Conservation (phyloP, 2,888 invertebrate species). For the Napeogenes sylphis region DNA sequence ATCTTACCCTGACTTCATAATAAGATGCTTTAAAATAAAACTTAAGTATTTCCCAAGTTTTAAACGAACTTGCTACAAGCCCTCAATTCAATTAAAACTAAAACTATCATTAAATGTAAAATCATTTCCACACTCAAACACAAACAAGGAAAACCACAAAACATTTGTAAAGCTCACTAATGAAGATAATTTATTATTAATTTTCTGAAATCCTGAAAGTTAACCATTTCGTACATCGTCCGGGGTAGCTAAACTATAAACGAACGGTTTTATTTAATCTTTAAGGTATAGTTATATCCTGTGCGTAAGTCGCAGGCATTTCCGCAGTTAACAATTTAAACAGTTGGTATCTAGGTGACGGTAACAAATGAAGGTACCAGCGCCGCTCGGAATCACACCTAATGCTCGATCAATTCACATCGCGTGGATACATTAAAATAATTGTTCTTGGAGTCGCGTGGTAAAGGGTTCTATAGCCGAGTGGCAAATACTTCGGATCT, state of each 20-base stretch:
- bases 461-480: slow-evolving; percentile 8
- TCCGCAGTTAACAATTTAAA: slow-evolving; percentile 43
- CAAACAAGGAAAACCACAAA: slow-evolving; percentile 54
- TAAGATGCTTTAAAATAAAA: slow-evolving; percentile 1
- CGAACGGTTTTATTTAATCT: not conserved
- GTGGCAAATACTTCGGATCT: not conserved
- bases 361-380: slow-evolving; percentile 56
- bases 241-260: no score
- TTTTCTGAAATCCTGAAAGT: slow-evolving; percentile 10
- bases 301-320: no score
- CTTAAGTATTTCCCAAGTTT: not conserved
- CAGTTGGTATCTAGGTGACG: slow-evolving; percentile 48
- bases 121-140: slow-evolving; percentile 49
- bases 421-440: slow-evolving; percentile 72
- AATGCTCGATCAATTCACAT: slow-evolving; percentile 66
- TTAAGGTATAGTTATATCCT: not conserved
- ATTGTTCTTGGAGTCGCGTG: slow-evolving; percentile 47
- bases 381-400: slow-evolving; percentile 53
- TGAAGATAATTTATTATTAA: slow-evolving; percentile 62
- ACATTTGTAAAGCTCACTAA: slow-evolving; percentile 58
- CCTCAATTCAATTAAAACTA: slow-evolving; percentile 42
- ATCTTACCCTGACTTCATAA: not conserved
- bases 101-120: slow-evolving; percentile 34
- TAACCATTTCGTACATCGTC: not conserved
- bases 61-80: not conserved